Base-by-base conservation (phyloP, 2,888 invertebrate genomes). In the Philereme transversata region DNA sequence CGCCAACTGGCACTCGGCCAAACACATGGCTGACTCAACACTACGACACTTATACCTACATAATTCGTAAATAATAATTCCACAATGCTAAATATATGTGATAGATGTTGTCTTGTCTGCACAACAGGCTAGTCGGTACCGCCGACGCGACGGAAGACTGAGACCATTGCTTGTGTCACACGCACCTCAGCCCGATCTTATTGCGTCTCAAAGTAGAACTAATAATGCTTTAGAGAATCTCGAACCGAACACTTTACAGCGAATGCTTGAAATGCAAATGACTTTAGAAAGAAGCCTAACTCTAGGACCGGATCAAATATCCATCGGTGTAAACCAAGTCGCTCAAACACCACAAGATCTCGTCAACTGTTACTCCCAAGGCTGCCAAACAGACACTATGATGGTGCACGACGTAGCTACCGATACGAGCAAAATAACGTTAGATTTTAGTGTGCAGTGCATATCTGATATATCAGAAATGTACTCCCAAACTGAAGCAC, bases 71-170 rank as follows among this genome's bases (percentile, higher is more conserved):
- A 62, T 60, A 69, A 62, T 63, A 68, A 65, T 59, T 59, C 49
- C 56, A 53, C 60, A 64, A 66, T 69, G 65, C 70, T 68, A 65
- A 65, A 53, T 62, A 67, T 58, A 59, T 61, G 58, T 65, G 53
- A 67, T 68, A 72, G 71, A 66, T 50, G 74, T 79, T 62, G 53
- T 61, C 75, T 87, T 90, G 78, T 91, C 77, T 90, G 81, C 76
- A 78, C 60, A 84, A 89, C 92, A 93, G 93, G 93, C 92, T 71
- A 84, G 82, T 84, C 87, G 88, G 78, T 90, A 90, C 81, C 89
- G 90, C 68, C 86, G 86, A 71, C 86, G 87, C 82, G 84, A 86
- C 74, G 83, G 85, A 78, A 84, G 86, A 83, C 86, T 85, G 62
- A 84, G 82, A 54, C 78, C 82, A 64, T 77, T 84, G 63, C 84